Conservation (phyloP, 2,113 vertebrate species). For the Carlito syrichta region DNA sequence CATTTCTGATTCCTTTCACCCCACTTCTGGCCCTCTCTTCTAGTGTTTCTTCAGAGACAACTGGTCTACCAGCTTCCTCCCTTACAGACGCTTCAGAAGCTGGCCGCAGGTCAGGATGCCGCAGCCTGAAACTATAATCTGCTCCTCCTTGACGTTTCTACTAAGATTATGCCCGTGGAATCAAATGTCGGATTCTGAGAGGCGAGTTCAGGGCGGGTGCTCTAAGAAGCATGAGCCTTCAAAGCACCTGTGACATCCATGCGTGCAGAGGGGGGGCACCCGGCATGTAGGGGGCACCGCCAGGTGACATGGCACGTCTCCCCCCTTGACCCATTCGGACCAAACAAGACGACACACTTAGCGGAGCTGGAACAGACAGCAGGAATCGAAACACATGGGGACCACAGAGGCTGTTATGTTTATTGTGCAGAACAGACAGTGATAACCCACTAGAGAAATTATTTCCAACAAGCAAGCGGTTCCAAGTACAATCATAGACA, state of each 20-base stretch:
- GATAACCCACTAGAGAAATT: constrained; percentile 92
- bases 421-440: constrained; percentile 96
- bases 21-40: background rate
- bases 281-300: background rate
- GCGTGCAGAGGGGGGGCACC: background rate
- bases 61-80: background rate
- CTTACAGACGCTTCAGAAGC: background rate
- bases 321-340: constrained; percentile 73
- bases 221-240: background rate
- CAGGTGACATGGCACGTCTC: constrained; percentile 66
- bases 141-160: background rate
- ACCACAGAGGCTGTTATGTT: constrained; percentile 93
- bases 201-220: background rate
- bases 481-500: constrained; percentile 92
- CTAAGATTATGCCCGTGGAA: background rate
- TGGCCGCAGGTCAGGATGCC: background rate
- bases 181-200: background rate
- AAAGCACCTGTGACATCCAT: background rate
- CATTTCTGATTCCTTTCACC: background rate
- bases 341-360: constrained; percentile 83
- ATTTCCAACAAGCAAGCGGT: constrained; percentile 91
- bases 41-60: background rate
- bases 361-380: constrained; percentile 79
- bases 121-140: background rate
- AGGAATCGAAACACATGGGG: constrained; percentile 83